Base-by-base conservation (phyloP, 2,888 invertebrate genomes). In the Acleris laterana region DNA sequence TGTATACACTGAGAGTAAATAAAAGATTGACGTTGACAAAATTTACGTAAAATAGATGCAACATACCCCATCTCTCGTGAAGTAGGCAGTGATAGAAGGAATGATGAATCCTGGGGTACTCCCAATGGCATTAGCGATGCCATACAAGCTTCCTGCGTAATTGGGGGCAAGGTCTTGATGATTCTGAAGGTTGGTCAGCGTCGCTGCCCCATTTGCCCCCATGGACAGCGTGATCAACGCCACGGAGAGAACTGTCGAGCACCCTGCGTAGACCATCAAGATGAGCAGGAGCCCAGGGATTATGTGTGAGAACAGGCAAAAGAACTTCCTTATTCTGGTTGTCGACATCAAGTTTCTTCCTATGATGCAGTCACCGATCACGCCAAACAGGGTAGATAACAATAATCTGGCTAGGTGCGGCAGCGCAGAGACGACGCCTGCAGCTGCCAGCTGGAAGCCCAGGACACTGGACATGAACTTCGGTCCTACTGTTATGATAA, bases 161-260 rank as follows among this genome's bases (percentile, higher is more conserved):
- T 96, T 96, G 0, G 96, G 96, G 0, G 96, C 95, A 62, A 96
- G 86, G 82, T 96, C 96, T 82, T 96, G 96, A 66, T 95, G 93
- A 70, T 95, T 95, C 77, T 94, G 94, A 70, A 95, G 84, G 77
- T 95, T 95, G 0, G 95, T 94, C 63, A 94, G 80, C 0, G 95
- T 94, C 0, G 95, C 94, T 5, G 95, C 94, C 0, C 95, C 95
- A 69, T 95, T 95, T 75, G 95, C 94, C 20, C 95, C 96, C 83
- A 96, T 89, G 0, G 96, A 95, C 72, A 95, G 78, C 0, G 95
- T 95, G 70, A 96, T 94, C 51, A 96, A 86, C 2, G 94, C 84
- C 9, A 96, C 94, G 42, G 95, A 95, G 62, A 94, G 81, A 3
- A 90, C 91, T 0, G 95, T 94, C 65, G 95, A 94, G 69, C 94